A percentile compares a stretch with the other conserved stretches of the same genome.
These are phyloP conservation scores for Lasius platythorax DNA, from an alignment of 2,888 invertebrate genomes.

Conservation along the genomic window DNA sequence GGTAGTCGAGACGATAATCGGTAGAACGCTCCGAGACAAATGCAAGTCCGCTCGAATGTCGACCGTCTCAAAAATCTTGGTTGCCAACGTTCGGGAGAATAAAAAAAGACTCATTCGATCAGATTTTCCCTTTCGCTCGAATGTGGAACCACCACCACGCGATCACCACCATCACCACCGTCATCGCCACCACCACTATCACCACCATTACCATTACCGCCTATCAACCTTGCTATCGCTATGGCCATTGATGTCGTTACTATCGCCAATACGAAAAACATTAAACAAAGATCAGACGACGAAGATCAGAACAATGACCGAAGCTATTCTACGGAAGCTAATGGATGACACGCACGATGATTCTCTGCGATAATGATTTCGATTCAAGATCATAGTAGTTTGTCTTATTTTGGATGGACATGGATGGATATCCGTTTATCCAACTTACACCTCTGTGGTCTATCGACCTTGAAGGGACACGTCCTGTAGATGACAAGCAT, in stretches of 20 bases:
- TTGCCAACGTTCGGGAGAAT: constrained; percentile 75
- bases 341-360: neutral
- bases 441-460: no score
- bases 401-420: no score
- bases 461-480: no score
- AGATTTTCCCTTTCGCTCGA: constrained; percentile 85
- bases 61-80: constrained; percentile 82
- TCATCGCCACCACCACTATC: constrained; percentile 16
- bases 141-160: constrained; percentile 53
- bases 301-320: neutral
- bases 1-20: constrained; percentile 69
- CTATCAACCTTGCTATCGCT: constrained; percentile 16
- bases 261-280: constrained; percentile 5
- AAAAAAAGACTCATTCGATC: constrained; percentile 78
- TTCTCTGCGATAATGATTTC: neutral
- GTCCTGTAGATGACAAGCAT: no score
- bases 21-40: constrained; percentile 83
- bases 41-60: constrained; percentile 82
- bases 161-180: constrained; percentile 58
- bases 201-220: constrained; percentile 33
- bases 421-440: no score
- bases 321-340: neutral
- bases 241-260: neutral
- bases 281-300: neutral
- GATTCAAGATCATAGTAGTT: neutral